phyloP scores from a whole-genome alignment of 2,113 vertebrate species.

The Apaloderma vittatum region DNA sequence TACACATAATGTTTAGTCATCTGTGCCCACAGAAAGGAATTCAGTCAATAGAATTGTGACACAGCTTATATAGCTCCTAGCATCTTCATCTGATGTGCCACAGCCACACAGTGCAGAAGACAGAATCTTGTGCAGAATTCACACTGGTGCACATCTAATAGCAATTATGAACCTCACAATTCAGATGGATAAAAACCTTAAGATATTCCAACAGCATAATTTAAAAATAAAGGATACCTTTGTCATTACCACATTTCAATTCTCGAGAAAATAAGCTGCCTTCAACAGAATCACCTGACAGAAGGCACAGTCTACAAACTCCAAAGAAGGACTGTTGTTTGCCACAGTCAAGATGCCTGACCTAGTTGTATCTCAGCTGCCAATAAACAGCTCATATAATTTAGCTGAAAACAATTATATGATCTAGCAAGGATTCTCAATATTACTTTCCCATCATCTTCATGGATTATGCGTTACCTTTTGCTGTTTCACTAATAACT shows the following conservation, averaged over 20 bases:
- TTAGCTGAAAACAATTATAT: slow-evolving; percentile 39
- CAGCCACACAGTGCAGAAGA: neutral
- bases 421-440: slow-evolving; percentile 38
- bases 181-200: neutral
- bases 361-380: slow-evolving; percentile 15
- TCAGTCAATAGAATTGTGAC: neutral
- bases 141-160: neutral
- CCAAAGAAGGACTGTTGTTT: slow-evolving; percentile 30
- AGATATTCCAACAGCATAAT: neutral
- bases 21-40: neutral
- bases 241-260: neutral
- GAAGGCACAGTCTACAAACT: neutral
- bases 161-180: neutral
- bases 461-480: slow-evolving; percentile 56
- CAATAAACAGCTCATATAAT: slow-evolving; percentile 19
- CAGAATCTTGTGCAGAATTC: neutral
- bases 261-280: neutral
- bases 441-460: slow-evolving; percentile 13
- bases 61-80: neutral
- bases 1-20: neutral
- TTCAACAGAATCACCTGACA: neutral
- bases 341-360: slow-evolving; percentile 8
- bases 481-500: slow-evolving; percentile 53
- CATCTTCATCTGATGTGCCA: neutral
- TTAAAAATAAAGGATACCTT: neutral